These are phyloP conservation scores for Ectobius pallidus DNA, from an alignment of 2,888 invertebrate species.

Conservation along the genomic window DNA sequence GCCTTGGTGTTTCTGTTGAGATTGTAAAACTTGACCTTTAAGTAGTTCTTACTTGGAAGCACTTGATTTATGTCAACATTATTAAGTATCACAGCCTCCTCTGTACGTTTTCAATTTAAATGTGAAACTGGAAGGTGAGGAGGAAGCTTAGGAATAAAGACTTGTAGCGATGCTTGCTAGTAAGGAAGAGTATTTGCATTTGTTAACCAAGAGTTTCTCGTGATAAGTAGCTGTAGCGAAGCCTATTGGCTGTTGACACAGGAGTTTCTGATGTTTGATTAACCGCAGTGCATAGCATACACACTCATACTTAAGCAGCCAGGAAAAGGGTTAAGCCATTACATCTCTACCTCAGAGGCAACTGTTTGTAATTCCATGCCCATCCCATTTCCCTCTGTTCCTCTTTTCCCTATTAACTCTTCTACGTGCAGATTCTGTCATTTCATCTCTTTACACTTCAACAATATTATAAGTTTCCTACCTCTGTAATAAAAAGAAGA, in stretches of 20 bases:
- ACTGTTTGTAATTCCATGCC: no score
- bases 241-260: conserved; percentile 38
- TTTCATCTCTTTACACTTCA: not conserved
- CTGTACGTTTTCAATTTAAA: no score
- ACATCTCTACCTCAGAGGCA: not conserved
- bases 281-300: conserved; percentile 12
- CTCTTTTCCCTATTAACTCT: not conserved
- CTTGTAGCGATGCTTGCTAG: not conserved
- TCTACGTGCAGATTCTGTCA: not conserved
- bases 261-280: conserved; percentile 29
- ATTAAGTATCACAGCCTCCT: no score
- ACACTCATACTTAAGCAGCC: not conserved
- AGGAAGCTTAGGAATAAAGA: not conserved
- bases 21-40: no score
- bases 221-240: no score
- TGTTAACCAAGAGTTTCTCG: no score
- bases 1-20: no score
- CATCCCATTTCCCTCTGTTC: not conserved
- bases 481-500: no score
- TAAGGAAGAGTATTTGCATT: conserved; percentile 18
- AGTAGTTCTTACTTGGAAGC: no score
- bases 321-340: conserved; percentile 9
- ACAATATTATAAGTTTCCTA: no score
- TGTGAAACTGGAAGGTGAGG: conserved; percentile 28
- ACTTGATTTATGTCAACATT: no score